phyloP scores from a whole-genome alignment of 2,113 vertebrate genomes.

The Cyphomyrus discorhynchus region DNA sequence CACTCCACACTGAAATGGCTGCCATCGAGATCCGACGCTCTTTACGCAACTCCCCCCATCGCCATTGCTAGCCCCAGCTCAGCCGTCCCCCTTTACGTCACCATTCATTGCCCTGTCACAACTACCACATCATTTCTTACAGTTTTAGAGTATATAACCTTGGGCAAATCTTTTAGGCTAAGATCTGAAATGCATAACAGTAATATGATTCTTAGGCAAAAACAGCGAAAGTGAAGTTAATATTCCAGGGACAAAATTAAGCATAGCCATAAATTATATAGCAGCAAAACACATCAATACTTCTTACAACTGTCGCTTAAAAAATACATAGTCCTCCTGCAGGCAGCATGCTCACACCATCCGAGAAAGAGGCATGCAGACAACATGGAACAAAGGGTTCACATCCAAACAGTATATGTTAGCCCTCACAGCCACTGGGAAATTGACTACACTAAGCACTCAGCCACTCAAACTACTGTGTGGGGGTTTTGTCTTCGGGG shows the following conservation, averaged over 20 bases:
- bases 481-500: slow-evolving; percentile 8
- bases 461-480: background rate
- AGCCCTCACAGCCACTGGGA: slow-evolving; percentile 4
- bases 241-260: background rate
- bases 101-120: background rate
- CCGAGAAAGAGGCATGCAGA: background rate
- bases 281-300: background rate
- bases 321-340: background rate
- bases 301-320: background rate
- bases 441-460: slow-evolving; percentile 2
- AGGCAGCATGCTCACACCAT: background rate
- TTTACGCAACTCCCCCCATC: background rate
- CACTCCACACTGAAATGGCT: background rate
- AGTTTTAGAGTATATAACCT: background rate
- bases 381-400: background rate
- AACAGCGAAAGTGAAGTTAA: background rate
- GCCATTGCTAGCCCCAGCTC: too few species aligned
- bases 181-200: background rate
- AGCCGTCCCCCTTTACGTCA: background rate
- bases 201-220: background rate
- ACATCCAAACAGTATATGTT: background rate
- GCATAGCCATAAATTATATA: background rate
- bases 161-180: background rate
- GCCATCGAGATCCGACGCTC: background rate
- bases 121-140: background rate